phyloP scores from a whole-genome alignment of 2,888 invertebrate species.

The Lacanobia wlatinum region DNA sequence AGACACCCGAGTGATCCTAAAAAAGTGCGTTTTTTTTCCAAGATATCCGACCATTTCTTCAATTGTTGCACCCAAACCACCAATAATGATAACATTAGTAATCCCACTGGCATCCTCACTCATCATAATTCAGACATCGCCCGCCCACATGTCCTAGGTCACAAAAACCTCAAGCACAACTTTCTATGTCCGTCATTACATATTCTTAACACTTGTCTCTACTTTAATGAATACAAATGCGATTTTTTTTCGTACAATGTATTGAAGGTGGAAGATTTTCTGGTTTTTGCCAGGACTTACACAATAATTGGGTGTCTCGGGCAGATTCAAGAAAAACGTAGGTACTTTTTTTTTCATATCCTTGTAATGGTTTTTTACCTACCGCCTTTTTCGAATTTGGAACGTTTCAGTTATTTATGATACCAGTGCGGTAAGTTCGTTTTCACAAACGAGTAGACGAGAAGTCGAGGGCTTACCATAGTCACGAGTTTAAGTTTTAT shows the following conservation, averaged over 20 bases:
- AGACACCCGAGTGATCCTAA: too few species aligned
- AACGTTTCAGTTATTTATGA: too few species aligned
- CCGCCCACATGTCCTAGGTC: slow-evolving; percentile 28
- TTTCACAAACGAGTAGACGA: too few species aligned
- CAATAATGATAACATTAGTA: slow-evolving; percentile 7
- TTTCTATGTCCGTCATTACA: slow-evolving; percentile 39
- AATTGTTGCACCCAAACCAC: too few species aligned
- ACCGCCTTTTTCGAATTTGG: too few species aligned
- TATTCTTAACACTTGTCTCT: slow-evolving; percentile 27
- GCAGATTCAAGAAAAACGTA: background rate
- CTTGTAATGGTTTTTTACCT: too few species aligned
- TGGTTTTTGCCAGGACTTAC: background rate
- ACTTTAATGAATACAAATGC: slow-evolving; percentile 34
- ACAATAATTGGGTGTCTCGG: background rate
- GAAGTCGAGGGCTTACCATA: too few species aligned
- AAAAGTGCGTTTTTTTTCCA: too few species aligned
- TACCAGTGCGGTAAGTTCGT: too few species aligned
- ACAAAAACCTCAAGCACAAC: slow-evolving; percentile 22
- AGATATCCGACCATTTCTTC: too few species aligned
- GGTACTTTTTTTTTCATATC: background rate
- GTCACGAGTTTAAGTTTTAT: too few species aligned
- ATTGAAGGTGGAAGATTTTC: background rate
- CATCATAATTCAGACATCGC: slow-evolving; percentile 45
- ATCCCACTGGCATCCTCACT: background rate
- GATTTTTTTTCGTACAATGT: background rate